Conservation (phyloP, 2,113 vertebrate genomes). For the Halichoeres trimaculatus region DNA sequence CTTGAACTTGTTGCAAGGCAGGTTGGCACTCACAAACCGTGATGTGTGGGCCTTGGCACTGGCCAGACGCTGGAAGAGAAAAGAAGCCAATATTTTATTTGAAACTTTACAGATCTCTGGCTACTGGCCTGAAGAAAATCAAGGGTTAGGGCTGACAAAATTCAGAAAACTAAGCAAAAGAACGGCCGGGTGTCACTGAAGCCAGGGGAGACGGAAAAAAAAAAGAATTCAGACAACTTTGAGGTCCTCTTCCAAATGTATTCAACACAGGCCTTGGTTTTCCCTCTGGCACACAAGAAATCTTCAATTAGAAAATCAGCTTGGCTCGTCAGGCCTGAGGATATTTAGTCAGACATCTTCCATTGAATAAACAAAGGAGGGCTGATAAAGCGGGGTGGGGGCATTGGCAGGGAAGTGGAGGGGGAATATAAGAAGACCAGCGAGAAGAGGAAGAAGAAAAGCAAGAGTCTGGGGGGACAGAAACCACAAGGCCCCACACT, state of each 20-base stretch:
- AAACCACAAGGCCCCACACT: constrained; percentile 80
- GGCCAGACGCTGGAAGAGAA: constrained; percentile 88
- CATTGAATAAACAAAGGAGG: constrained; percentile 65
- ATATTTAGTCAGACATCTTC: constrained; percentile 62
- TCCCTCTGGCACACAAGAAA: constrained; percentile 31
- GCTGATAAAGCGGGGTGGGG: constrained; percentile 30
- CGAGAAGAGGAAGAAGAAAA: constrained; percentile 62
- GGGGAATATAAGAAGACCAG: constrained; percentile 55
- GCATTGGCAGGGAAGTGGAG: constrained; percentile 41
- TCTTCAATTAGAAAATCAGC: constrained; percentile 58
- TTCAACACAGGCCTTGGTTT: constrained; percentile 48
- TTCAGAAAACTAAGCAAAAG: not conserved
- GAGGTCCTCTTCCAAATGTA: constrained; percentile 38
- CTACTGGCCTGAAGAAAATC: not conserved
- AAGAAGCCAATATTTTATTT: constrained; percentile 10
- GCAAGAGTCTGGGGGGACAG: constrained; percentile 63
- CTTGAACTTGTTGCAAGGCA: constrained; percentile 99
- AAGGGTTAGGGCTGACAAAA: not conserved
- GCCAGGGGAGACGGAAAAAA: constrained; percentile 12
- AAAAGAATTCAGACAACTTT: constrained; percentile 16
- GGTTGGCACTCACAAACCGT: constrained; percentile 98
- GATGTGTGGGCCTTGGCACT: constrained; percentile 98
- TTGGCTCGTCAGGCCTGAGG: constrained; percentile 47
- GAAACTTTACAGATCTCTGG: constrained; percentile 3
- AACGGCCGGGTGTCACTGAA: not conserved